Evolutionary conservation across 2,797 vertebrate species (phyloP).

Genomic region (Malurus leucopterus): DNA sequence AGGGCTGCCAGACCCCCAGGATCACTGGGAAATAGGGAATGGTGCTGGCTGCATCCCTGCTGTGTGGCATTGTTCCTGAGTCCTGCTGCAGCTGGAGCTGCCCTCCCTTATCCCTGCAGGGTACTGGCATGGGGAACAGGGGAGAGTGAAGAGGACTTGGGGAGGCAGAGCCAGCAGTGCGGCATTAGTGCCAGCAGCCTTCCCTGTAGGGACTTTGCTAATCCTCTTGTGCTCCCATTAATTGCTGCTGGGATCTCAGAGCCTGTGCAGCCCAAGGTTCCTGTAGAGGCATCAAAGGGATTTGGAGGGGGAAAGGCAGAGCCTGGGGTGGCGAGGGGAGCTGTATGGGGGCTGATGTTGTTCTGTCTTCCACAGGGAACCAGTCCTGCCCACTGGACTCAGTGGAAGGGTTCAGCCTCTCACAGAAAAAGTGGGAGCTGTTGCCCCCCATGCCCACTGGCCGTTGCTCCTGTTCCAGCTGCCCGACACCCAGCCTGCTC

Average conservation of each 20-base stretch:
- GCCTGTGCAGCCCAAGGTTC: not conserved
- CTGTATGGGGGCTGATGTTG: accelerated
- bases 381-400: constrained; percentile 88
- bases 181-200: not conserved
- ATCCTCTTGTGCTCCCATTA: not conserved
- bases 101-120: not conserved
- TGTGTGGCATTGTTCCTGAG: not conserved
- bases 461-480: constrained; percentile 89
- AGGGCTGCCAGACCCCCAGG: not conserved
- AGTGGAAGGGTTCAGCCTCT: constrained; percentile 88
- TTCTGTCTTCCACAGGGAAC: constrained; percentile 78
- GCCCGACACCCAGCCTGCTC: constrained; percentile 79
- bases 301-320: not conserved
- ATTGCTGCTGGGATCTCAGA: not conserved
- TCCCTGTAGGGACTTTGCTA: not conserved
- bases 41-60: not conserved
- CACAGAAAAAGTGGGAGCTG: constrained; percentile 87
- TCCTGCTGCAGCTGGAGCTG: not conserved
- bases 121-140: accelerated
- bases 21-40: not conserved
- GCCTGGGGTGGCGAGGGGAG: accelerated
- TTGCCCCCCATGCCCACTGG: constrained; percentile 86
- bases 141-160: not conserved
- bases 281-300: not conserved
- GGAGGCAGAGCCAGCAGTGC: not conserved